These are phyloP conservation scores for Gymnocheta viridis DNA, from an alignment of 2,888 invertebrate species.

Conservation along the genomic window DNA sequence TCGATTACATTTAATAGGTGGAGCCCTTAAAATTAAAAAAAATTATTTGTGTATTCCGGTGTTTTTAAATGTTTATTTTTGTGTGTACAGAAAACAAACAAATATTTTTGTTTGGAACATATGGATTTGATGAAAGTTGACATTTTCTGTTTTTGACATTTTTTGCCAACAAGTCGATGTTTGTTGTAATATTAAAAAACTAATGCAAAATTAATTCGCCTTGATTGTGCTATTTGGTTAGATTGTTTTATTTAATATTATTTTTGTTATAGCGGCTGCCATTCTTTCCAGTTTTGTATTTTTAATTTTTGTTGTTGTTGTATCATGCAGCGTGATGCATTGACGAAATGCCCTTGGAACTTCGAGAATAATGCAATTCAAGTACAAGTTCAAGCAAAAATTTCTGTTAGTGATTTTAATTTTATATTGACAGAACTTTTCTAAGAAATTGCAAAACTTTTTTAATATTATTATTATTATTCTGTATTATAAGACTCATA, in stretches of 20 bases:
- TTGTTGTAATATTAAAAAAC: too few relatives aligned
- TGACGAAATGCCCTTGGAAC: constrained; percentile 51
- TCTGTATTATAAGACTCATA: too few relatives aligned
- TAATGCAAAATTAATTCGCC: too few relatives aligned
- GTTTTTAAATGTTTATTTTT: too few relatives aligned
- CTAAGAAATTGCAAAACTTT: neutral
- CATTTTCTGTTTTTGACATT: too few relatives aligned
- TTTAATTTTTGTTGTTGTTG: constrained; percentile 44
- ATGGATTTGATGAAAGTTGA: too few relatives aligned
- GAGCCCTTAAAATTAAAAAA: too few relatives aligned
- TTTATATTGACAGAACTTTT: neutral
- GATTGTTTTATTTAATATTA: constrained; percentile 3
- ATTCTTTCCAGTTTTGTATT: constrained; percentile 43
- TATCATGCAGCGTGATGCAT: constrained; percentile 35
- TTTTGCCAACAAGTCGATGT: too few relatives aligned
- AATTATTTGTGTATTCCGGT: too few relatives aligned
- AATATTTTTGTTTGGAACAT: too few relatives aligned
- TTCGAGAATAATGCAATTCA: constrained; percentile 33
- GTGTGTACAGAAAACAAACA: too few relatives aligned
- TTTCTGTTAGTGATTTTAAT: constrained; percentile 18
- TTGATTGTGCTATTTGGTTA: constrained; percentile 50
- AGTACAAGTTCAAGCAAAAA: constrained; percentile 59
- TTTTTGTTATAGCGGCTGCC: neutral
- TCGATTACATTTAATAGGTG: too few relatives aligned
- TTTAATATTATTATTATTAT: neutral